Base-by-base conservation (phyloP, 1,140 invertebrate species). In the Lepeophtheirus salmonis region DNA sequence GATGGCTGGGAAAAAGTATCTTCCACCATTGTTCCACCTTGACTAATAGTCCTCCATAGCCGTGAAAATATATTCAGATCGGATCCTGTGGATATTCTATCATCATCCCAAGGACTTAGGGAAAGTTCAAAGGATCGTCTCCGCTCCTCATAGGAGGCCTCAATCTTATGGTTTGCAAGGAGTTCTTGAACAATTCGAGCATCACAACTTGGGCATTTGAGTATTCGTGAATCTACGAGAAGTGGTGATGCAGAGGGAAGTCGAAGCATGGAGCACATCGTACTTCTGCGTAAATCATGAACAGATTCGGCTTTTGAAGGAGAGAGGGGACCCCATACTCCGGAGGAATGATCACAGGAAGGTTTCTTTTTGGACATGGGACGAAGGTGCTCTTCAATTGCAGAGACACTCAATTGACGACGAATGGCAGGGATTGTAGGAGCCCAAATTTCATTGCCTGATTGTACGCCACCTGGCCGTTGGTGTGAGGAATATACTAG, bases 261-360 rank as follows among this genome's bases (percentile, higher is more conserved):
- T 50, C 55, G 22, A 13, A 57, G 25, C 2, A 57, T 30, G 2
- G 55, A 57, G 26, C 23, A 16, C 3, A 57, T 23, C 2, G 55
- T 41, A 16, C 22, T 26, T 10, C 55, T 1, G 3, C 55, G 55
- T 3, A 57, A 23, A 23, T 57, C 55, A 26, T 25, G 24, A 25
- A 57, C 55, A 2, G 55, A 57, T 17, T 16, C 30, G 52, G 52
- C 52, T 22, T 54, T 54, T 10, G 30, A 41, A 41, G 30, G 30
- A 41, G 30, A 10, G 30, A 10, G 30, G 30, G 6, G 30, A n/a
- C 30, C 6, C 6, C 30, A 41, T 6, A n/a, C 30, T n/a, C 6
- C 6, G 30, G n/a, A n/a, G 30, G 6, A 6, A n/a, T 41, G 30
- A 41, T 41, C 30, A 41, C 30, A 41, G 30, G 30, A 41, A 41